Evolutionary conservation across 2,888 invertebrate genomes (phyloP), one percentile per base, ranked within the genome.

Genomic region (Eupithecia vulgata): DNA sequence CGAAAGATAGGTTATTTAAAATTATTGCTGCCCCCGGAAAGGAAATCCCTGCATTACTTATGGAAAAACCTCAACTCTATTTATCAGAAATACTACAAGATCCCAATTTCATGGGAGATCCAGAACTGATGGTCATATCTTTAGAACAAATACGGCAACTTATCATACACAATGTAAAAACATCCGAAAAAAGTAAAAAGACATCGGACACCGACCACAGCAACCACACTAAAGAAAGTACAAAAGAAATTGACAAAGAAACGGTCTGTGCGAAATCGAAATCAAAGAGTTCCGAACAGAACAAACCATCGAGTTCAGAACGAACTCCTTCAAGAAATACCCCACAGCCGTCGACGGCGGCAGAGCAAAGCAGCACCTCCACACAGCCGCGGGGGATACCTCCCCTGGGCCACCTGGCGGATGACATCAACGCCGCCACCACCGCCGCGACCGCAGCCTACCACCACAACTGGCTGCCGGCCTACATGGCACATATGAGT

Each of bases 101-200:
- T 90, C 97, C 97, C 0, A 68, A 65, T 61, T 72, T 61, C 59
- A 66, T 70, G 6, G 72, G 61, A 48, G 97, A 97, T 90, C 97
- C 97, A 0, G 97, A 97, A 85, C 95, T 97, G 79, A 89, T 97
- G 68, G 97, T 97, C 30, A 96, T 98, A 83, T 97, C 97, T 7
- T 89, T 97, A 84, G 95, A 96, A 13, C 97, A 97, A 88, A 91
- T 97, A 70, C 97, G 96, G 88, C 95, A 94, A 34, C 48, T 75
- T 2, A 70, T 75, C 25, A 57, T 70, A 17, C 70, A 72, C 59
- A 65, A 59, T 48, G 70, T 37, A 4, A 59, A 57, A 35, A 0
- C 70, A 21, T 17, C 48, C 8, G 74, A 74, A 15, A 68, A 68
- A 42, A 42, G 45, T 65, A 65, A 37, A 17, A 71, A 59, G 25